Percentiles rank a stretch among this genome's conserved stretches.
These are phyloP conservation scores for Cacatua alba DNA, from an alignment of 2,113 vertebrate genomes.

Conservation along the genomic window DNA sequence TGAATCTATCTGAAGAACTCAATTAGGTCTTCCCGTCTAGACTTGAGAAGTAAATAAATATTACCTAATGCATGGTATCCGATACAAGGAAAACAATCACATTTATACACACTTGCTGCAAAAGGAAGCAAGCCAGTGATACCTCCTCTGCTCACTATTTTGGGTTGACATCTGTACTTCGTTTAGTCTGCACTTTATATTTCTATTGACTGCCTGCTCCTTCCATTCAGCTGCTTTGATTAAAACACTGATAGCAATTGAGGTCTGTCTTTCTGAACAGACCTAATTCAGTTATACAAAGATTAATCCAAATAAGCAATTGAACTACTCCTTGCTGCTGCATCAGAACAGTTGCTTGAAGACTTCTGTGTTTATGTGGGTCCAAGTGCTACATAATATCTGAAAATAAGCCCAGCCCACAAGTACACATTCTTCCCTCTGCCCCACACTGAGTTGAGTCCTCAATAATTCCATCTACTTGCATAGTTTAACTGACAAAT, in stretches of 20 bases:
- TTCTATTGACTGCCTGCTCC: background rate
- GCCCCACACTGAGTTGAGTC: background rate
- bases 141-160: background rate
- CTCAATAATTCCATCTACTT: background rate
- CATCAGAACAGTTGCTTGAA: background rate
- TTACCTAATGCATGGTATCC: background rate
- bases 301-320: background rate
- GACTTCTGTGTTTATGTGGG: background rate
- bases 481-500: background rate
- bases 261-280: background rate
- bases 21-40: conserved; percentile 28
- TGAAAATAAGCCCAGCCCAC: background rate
- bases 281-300: background rate
- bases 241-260: background rate
- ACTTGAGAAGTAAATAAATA: conserved; percentile 44
- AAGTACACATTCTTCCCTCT: fast-evolving
- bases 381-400: background rate
- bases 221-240: background rate
- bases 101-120: background rate
- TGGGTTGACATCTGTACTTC: background rate
- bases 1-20: background rate
- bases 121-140: background rate
- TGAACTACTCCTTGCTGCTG: background rate
- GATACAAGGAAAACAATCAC: background rate
- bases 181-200: background rate